These are phyloP conservation scores for Adelognathus sp. DNA, from an alignment of 2,888 invertebrate species.

Conservation along the genomic window DNA sequence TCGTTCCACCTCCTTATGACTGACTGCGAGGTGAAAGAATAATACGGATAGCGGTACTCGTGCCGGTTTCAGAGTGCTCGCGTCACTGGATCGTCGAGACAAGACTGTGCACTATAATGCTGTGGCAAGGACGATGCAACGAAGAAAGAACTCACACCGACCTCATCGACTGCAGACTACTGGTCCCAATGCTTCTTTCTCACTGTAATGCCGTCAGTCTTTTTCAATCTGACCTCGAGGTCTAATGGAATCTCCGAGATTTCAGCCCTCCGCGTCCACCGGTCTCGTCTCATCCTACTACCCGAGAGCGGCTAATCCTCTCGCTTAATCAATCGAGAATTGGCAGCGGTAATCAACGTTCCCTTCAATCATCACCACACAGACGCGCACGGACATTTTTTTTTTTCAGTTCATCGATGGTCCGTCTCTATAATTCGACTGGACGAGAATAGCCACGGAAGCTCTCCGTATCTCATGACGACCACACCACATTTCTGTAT, in stretches of 20 bases:
- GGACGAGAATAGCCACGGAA: no score
- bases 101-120: slow-evolving; percentile 1
- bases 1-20: background rate
- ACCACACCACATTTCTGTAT: background rate
- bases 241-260: slow-evolving; percentile 47
- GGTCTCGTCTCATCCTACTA: slow-evolving; percentile 8
- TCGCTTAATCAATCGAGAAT: slow-evolving; percentile 51
- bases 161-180: background rate
- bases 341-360: slow-evolving; percentile 36
- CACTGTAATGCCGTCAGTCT: slow-evolving; percentile 1
- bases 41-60: slow-evolving; percentile 69
- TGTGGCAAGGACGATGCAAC: slow-evolving; percentile 35
- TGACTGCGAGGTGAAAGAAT: slow-evolving; percentile 22
- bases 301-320: slow-evolving; percentile 40
- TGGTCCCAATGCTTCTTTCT: background rate
- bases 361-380: slow-evolving; percentile 34
- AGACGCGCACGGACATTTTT: background rate
- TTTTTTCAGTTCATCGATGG: background rate
- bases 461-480: no score
- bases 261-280: slow-evolving; percentile 30
- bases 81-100: background rate
- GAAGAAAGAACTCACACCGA: background rate
- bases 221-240: slow-evolving; percentile 37
- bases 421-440: no score
- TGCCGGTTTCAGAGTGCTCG: background rate